Evolutionary conservation across 1,140 invertebrate species (phyloP), one percentile per base, ranked within the genome.

Genomic region (Drosophila nebulosa): DNA sequence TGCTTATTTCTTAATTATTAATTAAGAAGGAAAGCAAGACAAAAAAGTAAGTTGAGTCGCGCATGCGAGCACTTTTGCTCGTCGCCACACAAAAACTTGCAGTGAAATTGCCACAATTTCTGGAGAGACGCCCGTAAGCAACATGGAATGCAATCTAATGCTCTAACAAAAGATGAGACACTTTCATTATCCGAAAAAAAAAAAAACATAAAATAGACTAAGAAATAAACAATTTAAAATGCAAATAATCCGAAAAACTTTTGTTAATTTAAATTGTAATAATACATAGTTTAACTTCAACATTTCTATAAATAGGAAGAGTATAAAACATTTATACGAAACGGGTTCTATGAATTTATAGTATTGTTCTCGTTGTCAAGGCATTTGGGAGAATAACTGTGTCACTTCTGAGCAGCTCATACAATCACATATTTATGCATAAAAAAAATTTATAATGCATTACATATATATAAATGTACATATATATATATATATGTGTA

Each of bases 11-110:
- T 74, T 85, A 85, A 85, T 85, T 85, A 85, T 69, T 85, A 85
- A 85, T 85, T 85, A 85, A 85, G 78, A 86, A 86, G 78, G 81
- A 85, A 85, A 86, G 80, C 81, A 86, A 80, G 81, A 74, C 71
- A 75, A 81, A 85, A 85, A 86, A 85, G 78, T 86, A 74, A 86
- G 74, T 74, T 74, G 27, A 12, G 9, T 30, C 6, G 27, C 10
- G 81, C 69, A 85, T 64, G 65, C 66, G 65, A 73, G 62, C 64
- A 85, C 80, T 85, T 79, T 85, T 65, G 32, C 67, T 66, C 58
- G 46, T 66, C 71, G 74, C 18, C 16, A 7, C 39, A 46, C 9
- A 46, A 46, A 74, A 70, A 74, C 59, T 65, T 59, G 57, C 58
- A 58, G 66, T 61, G 74, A 63, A 86, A 85, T 86, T 86, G 74